Percentiles rank a stretch among this genome's conserved stretches.
These are phyloP conservation scores for Drosophila infuscata DNA, from an alignment of 2,888 invertebrate species.

Conservation along the genomic window DNA sequence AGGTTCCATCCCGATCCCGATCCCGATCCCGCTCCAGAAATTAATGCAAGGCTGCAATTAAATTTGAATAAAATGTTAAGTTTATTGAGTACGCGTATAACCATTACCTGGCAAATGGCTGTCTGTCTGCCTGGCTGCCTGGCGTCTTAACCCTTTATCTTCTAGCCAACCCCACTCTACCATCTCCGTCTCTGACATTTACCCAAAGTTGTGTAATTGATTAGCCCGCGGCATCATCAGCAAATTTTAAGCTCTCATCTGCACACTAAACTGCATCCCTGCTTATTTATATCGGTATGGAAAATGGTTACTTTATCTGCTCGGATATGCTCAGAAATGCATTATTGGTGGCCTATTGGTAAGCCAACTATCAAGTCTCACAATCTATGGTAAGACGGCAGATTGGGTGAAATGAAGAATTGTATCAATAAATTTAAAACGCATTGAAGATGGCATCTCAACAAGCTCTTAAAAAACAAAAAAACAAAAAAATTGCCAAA, in stretches of 20 bases:
- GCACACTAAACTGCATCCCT: background rate
- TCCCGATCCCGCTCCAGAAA: conserved; percentile 23
- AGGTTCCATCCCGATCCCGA: conserved; percentile 61
- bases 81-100: conserved; percentile 49
- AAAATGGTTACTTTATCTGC: too few relatives aligned
- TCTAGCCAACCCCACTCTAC: background rate
- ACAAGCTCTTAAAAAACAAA: background rate
- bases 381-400: too few relatives aligned
- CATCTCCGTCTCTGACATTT: conserved; percentile 18
- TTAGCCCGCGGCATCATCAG: conserved; percentile 48
- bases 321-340: background rate
- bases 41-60: conserved; percentile 71
- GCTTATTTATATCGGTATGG: background rate
- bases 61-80: conserved; percentile 75
- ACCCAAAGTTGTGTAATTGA: conserved; percentile 63
- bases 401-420: background rate
- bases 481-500: too few relatives aligned
- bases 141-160: conserved; percentile 16
- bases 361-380: too few relatives aligned
- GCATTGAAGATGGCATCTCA: background rate
- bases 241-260: conserved; percentile 7
- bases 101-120: conserved; percentile 24
- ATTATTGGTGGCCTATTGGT: background rate
- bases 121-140: background rate
- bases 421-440: background rate